These are phyloP conservation scores for Rhopalosiphum maidis DNA, from an alignment of 1,140 invertebrate species.

Conservation along the genomic window DNA sequence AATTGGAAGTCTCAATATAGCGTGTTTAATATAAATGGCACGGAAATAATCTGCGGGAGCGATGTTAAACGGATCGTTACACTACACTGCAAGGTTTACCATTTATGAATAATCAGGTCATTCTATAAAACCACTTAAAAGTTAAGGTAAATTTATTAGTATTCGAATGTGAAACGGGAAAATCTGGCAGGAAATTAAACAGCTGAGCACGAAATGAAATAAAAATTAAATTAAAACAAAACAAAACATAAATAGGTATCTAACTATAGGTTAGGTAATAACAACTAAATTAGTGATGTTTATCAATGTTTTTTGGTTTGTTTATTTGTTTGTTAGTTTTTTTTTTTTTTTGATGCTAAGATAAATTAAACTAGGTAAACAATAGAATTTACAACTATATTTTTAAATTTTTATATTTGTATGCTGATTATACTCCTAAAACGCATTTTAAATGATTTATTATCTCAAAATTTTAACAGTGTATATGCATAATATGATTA, in stretches of 20 bases:
- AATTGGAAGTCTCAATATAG: background rate
- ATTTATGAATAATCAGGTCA: conserved; percentile 5
- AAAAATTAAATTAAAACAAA: background rate
- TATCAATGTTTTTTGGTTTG: background rate
- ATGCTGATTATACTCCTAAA: background rate
- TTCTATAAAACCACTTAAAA: conserved; percentile 13
- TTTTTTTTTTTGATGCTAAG: background rate
- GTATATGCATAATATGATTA: background rate
- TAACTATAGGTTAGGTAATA: background rate
- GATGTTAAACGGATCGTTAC: background rate
- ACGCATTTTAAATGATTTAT: background rate
- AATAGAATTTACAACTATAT: background rate
- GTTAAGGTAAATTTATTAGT: background rate
- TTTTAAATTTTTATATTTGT: background rate
- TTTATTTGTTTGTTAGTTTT: background rate
- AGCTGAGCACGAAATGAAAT: background rate
- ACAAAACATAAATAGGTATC: background rate
- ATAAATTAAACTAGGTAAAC: background rate
- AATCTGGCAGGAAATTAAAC: background rate
- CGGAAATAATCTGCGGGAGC: background rate
- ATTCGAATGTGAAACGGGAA: background rate
- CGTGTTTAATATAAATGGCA: background rate
- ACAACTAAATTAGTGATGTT: background rate
- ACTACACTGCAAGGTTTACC: background rate
- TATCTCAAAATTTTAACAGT: background rate